A percentile compares a stretch with the other conserved stretches of the same genome.
Evolutionary conservation across 2,113 vertebrate genomes (phyloP).

Genomic region (Dasyurus viverrinus): DNA sequence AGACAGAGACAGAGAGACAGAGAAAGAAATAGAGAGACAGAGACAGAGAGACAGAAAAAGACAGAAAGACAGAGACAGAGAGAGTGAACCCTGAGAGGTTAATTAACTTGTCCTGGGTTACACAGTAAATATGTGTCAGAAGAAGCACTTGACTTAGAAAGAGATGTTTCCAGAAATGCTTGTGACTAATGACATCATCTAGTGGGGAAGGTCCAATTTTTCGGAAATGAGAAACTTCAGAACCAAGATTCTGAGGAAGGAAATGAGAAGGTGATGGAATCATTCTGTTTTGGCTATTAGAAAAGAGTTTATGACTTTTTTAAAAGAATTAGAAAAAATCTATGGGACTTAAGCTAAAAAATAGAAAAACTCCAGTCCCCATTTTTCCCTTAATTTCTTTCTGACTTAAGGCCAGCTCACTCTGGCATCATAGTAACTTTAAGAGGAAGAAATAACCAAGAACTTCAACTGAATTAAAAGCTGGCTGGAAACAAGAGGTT

Average conservation of each 20-base stretch:
- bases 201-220: neutral
- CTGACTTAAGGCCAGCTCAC: neutral
- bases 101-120: neutral
- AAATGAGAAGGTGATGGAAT: neutral
- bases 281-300: neutral
- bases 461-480: neutral
- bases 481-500: neutral
- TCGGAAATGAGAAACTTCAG: neutral
- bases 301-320: neutral
- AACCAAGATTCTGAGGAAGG: neutral
- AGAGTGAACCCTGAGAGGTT: neutral
- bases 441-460: neutral
- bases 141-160: too few species aligned
- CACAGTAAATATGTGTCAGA: neutral
- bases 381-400: neutral
- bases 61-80: neutral
- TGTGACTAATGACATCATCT: neutral
- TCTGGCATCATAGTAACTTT: neutral
- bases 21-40: too few species aligned
- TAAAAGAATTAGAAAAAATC: neutral
- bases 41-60: rapidly evolving
- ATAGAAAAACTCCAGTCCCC: too few species aligned
- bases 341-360: neutral
- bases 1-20: too few species aligned
- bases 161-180: neutral